Evolutionary conservation across 2,113 vertebrate genomes (phyloP), one percentile per base, ranked within the genome.

Genomic region (Proteles cristata): DNA sequence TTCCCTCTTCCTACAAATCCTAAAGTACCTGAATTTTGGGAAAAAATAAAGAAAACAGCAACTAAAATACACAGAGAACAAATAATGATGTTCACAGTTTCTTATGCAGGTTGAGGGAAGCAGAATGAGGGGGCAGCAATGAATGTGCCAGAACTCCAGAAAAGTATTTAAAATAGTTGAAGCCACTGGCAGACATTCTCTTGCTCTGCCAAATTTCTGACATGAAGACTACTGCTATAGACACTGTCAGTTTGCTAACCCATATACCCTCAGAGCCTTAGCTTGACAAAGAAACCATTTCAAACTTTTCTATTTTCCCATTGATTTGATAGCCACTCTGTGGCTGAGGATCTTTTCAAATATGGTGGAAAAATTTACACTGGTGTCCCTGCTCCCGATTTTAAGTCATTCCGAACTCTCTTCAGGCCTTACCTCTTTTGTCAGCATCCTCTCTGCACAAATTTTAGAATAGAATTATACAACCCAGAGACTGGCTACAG

Each of bases 61-160:
- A 74, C 7, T 7, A 50, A 28, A 89, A 16, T 35, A 71, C 0
- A n/a, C 23, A 73, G 85, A 21, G 31, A 82, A 83, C 45, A 88
- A 61, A 61, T 53, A 10, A 28, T 53, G 14, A 39, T 66, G 79
- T 50, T 71, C n/a, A 25, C 4, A 48, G 23, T 63, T 4, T 92
- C 19, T 21, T 50, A 43, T 50, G 1, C 19, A 61, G 43, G 43
- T 39, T 23, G 15, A 86, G 35, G 11, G 33, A 1, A 28, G 15
- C 4, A 91, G 3, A 58, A 53, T 28, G 79, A n/a, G 9, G 0
- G 0, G 16, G 17, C 0, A 11, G 1, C 28, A 50, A 15, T 35
- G 28, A 81, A 48, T 31, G 11, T 17, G 7, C 9, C 39, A 55
- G 53, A 39, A 76, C 1, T 26, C 23, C 31, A 73, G 9, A 9